Evolutionary conservation across 2,113 vertebrate species (phyloP), one percentile per base, ranked within the genome.

Genomic region (Syrrhaptes paradoxus): DNA sequence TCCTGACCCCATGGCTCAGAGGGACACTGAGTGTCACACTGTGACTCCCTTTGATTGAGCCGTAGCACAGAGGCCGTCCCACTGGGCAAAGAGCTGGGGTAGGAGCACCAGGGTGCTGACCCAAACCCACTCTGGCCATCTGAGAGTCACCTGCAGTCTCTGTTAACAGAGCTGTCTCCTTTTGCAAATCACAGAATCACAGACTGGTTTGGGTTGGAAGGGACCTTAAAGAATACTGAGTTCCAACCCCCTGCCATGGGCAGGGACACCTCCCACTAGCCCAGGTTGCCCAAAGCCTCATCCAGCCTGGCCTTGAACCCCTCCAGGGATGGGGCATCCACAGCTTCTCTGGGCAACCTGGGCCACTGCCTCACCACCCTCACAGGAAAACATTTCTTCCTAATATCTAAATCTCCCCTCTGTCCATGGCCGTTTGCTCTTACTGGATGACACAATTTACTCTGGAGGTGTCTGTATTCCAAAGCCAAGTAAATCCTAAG

Each of bases 61-160:
- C 1, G 3, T 15, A 26, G 9, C 61, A 41, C 15, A 48, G 1
- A 1, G 62, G 62, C 72, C 3, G 2, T 49, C 14, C 2, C 0
- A 13, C 76, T 31, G 9, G 10, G 41, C 32, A 55, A 13, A 43
- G 46, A 26, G 34, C 18, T 18, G 38, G 34, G 74, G 6, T 3
- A 36, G 3, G 2, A 83, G 24, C 74, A 82, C 6, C 25, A 17
- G 57, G 21, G 4, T 61, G 62, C 62, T 38, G 87, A 34, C 49
- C 74, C 85, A 31, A 70, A 2, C 11, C 52, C 5, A 3, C 49
- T 51, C 75, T 38, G 28, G 26, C n/a, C 51, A 6, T 7, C 34
- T 15, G 7, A n/a, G 61, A 29, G 26, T 17, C 71, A 68, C 67
- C 62, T 54, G 49, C 28, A 43, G 28, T 1, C 43, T 81, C 89